Evolutionary conservation across 2,888 invertebrate species (phyloP), one percentile per base, ranked within the genome.

Genomic region (Clusia tigrina): DNA sequence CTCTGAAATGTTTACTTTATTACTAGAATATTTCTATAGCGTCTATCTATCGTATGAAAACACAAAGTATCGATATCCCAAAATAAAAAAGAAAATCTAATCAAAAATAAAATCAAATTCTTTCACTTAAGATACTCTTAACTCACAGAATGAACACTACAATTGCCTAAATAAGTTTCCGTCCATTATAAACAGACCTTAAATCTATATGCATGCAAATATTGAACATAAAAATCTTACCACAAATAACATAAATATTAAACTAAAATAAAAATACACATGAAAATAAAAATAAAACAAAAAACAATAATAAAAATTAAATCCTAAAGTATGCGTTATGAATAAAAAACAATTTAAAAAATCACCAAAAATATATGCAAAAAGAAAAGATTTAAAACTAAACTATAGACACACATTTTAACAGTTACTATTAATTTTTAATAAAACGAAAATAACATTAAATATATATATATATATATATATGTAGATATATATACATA

Each of bases 111-210:
- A 71, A 57, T 51, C 46, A 54, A 54, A 46, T n/a, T n/a, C 48
- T 54, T 24, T 32, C 22, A 26, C 53, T 24, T 20, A 2, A 20
- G 2, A 59, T 37, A 54, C 37, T 63, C 55, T n/a, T 20, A 22
- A 6, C 5, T 22, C 5, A 24, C 12, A 42, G 3, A 42, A 54
- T n/a, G 37, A 26, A 62, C 69, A 55, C 55, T 17, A 58, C 22
- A 65, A 62, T 79, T 77, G 80, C 80, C 80, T 80, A 81, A 67
- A 81, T 81, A 79, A 81, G 78, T 81, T 82, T 81, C 81, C 81
- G 81, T 81, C 81, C 81, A 82, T 81, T 81, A 82, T 82, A 81
- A 81, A 77, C 81, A 81, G 81, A 81, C 81, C 82, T 81, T 82
- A 82, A 81, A 78, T 78, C 73, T 78, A 80, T 80, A 74, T 79